Percentiles rank a stretch among this genome's conserved stretches.
These are phyloP conservation scores for Neopelma chrysocephalum DNA, from an alignment of 2,797 vertebrate genomes.

Conservation along the genomic window DNA sequence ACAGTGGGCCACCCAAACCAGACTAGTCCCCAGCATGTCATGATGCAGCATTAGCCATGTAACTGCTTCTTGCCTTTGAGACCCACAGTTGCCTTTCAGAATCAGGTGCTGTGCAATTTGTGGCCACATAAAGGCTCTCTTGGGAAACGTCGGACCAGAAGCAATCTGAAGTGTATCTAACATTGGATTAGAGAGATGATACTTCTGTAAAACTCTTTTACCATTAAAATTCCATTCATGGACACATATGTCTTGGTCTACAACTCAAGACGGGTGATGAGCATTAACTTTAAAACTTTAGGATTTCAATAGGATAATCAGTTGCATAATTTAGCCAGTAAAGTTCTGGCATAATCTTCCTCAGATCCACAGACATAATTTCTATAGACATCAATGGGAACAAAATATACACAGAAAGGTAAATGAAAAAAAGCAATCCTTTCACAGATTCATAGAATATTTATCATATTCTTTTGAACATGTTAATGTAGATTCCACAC, in stretches of 20 bases:
- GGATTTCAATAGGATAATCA: not conserved
- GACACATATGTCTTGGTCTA: not conserved
- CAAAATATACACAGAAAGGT: not conserved
- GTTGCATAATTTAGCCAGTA: not conserved
- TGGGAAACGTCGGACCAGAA: accelerated
- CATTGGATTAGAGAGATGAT: accelerated
- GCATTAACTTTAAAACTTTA: not conserved
- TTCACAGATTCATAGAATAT: not conserved
- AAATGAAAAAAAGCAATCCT: not conserved
- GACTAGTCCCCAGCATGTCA: not conserved
- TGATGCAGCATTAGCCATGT: not conserved
- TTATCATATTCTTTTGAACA: not conserved
- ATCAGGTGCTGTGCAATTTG: not conserved
- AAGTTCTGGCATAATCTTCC: not conserved
- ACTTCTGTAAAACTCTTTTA: not conserved
- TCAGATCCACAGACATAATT: not conserved
- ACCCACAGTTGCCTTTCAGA: not conserved
- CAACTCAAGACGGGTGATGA: not conserved
- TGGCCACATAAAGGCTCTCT: not conserved
- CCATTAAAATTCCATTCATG: not conserved
- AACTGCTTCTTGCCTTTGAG: not conserved
- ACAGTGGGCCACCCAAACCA: not conserved
- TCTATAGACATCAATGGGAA: not conserved
- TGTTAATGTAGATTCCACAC: not conserved
- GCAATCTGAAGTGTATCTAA: not conserved